phyloP scores from a whole-genome alignment of 2,113 vertebrate species.

The Galemys pyrenaicus region DNA sequence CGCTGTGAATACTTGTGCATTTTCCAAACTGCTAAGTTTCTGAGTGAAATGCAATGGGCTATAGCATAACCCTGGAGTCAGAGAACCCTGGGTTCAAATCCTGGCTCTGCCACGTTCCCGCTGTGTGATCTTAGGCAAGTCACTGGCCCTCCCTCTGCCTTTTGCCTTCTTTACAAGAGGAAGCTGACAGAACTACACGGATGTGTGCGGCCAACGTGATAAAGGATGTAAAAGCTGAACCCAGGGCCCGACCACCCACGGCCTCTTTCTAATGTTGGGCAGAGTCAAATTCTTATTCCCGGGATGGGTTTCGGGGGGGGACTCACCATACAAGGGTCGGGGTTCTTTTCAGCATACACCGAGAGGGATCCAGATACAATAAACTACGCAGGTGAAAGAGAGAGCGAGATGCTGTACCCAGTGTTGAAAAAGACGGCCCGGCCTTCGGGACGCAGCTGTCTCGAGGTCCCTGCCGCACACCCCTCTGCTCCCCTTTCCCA shows the following conservation, averaged over 20 bases:
- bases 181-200: neutral
- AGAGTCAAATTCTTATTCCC: neutral
- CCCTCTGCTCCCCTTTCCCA: no score
- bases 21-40: neutral
- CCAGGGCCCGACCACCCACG: neutral
- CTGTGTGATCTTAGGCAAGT: neutral
- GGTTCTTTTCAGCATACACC: neutral
- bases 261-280: neutral
- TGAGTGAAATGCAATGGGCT: neutral
- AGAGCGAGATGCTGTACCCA: neutral
- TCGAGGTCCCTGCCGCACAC: no score
- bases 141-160: neutral
- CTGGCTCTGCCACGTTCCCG: neutral
- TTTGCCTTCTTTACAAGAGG: neutral
- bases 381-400: neutral
- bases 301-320: no score
- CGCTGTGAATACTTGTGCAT: neutral
- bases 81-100: neutral
- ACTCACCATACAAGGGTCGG: constrained; percentile 2
- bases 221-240: neutral
- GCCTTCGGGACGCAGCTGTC: no score
- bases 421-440: no score
- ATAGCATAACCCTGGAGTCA: neutral
- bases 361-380: constrained; percentile 49
- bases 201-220: neutral